Evolutionary conservation across 2,797 vertebrate genomes (phyloP).

Genomic region (Sparus aurata): DNA sequence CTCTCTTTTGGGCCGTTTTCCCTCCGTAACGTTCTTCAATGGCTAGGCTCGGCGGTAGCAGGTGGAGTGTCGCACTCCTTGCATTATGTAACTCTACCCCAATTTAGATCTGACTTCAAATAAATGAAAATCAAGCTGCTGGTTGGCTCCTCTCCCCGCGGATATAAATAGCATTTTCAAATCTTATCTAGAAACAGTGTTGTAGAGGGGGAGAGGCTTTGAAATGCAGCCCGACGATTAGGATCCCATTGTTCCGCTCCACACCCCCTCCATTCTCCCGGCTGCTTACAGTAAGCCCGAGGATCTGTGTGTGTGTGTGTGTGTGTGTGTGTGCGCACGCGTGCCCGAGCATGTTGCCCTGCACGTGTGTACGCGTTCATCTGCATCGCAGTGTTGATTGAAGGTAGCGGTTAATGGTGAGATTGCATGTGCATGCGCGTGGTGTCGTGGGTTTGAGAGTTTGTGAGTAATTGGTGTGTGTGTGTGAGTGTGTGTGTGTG

Average conservation of each 20-base stretch:
- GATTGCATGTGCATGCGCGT: slow-evolving; percentile 63
- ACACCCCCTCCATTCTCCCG: slow-evolving; percentile 78
- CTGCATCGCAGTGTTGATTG: slow-evolving; percentile 67
- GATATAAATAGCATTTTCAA: slow-evolving; percentile 86
- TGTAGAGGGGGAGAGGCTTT: slow-evolving; percentile 83
- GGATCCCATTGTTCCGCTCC: slow-evolving; percentile 83
- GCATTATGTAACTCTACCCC: slow-evolving; percentile 82
- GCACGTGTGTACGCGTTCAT: slow-evolving; percentile 65
- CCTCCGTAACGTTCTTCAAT: slow-evolving; percentile 48
- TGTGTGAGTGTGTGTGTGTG: slow-evolving; percentile 56
- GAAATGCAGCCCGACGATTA: slow-evolving; percentile 85
- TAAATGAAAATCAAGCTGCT: slow-evolving; percentile 82
- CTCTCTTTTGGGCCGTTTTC: slow-evolving; percentile 27
- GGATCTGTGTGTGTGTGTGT: slow-evolving; percentile 70
- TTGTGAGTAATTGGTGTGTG: slow-evolving; percentile 68
- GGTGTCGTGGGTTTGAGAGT: slow-evolving; percentile 58
- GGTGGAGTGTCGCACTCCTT: slow-evolving; percentile 78
- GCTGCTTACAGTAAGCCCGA: slow-evolving; percentile 84
- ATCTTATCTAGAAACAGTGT: slow-evolving; percentile 85
- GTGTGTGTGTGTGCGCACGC: too few relatives aligned
- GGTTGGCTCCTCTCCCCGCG: slow-evolving; percentile 74
- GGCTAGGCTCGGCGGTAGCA: slow-evolving; percentile 66
- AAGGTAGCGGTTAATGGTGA: slow-evolving; percentile 70
- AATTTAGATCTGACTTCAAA: slow-evolving; percentile 86
- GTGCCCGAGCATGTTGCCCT: slow-evolving; percentile 45